Evolutionary conservation across 1,140 invertebrate species (phyloP).

Genomic region (Argopecten irradians): DNA sequence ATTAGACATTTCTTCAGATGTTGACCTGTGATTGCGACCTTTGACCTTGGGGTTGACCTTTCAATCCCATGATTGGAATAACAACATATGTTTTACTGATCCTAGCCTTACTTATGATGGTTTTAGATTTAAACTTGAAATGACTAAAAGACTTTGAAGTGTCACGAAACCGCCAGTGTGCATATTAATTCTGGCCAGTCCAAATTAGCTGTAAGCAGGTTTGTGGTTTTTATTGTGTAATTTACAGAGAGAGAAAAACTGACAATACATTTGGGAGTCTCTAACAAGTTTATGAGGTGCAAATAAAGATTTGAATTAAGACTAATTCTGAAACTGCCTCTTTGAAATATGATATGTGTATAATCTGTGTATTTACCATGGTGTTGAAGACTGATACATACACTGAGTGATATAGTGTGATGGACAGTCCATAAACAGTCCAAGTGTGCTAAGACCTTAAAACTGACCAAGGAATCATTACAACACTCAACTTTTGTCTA

Average conservation of each 20-base stretch:
- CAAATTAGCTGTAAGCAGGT: not conserved
- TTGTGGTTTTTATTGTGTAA: not conserved
- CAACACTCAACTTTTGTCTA: not conserved
- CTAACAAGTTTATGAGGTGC: not conserved
- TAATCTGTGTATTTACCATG: not conserved
- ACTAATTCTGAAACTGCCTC: not conserved
- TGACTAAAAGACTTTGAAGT: not conserved
- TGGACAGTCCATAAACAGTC: not conserved
- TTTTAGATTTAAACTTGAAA: not conserved
- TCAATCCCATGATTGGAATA: not conserved
- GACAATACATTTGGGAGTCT: not conserved
- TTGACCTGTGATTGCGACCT: not conserved
- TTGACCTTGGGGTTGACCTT: not conserved
- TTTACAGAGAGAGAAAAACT: not conserved
- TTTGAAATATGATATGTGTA: not conserved
- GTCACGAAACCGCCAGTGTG: not conserved
- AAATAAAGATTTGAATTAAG: not conserved
- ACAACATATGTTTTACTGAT: not conserved
- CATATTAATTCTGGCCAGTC: not conserved
- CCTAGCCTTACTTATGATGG: not conserved
- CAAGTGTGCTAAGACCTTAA: not conserved
- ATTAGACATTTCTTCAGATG: not conserved
- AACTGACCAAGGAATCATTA: not conserved
- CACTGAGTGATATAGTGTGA: not conserved
- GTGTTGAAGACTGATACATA: not conserved